Conservation (phyloP, 1,140 invertebrate genomes). For the Lanistes nyassanus region DNA sequence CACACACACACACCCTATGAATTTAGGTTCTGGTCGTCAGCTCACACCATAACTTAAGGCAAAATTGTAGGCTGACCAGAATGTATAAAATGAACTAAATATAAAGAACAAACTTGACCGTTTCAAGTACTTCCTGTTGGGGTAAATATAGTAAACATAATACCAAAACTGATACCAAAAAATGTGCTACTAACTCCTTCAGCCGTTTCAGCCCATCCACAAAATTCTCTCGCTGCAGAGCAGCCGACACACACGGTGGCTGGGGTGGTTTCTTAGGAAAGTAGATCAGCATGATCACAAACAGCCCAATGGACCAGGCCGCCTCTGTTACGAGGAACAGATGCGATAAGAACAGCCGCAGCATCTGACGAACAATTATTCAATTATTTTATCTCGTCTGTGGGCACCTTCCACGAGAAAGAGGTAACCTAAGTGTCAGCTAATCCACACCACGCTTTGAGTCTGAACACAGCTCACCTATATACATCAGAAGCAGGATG, state of each 20-base stretch:
- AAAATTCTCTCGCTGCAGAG: slow-evolving; percentile 46
- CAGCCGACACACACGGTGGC: slow-evolving; percentile 52
- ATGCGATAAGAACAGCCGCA: too few relatives aligned
- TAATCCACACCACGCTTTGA: too few relatives aligned
- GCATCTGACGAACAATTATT: too few relatives aligned
- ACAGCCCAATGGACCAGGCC: slow-evolving; percentile 36
- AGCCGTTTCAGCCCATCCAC: slow-evolving; percentile 39
- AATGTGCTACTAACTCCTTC: slow-evolving; percentile 26
- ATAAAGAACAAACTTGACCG: neutral
- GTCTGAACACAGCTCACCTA: slow-evolving; percentile 26
- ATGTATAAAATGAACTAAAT: neutral
- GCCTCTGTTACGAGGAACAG: slow-evolving; percentile 37
- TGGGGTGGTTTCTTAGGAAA: slow-evolving; percentile 53
- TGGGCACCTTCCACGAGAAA: too few relatives aligned
- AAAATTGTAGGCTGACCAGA: too few relatives aligned
- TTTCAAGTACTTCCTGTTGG: too few relatives aligned
- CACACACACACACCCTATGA: too few relatives aligned
- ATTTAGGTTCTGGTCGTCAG: too few relatives aligned
- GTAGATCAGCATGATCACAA: slow-evolving; percentile 48
- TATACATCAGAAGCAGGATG: slow-evolving; percentile 40
- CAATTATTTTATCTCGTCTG: too few relatives aligned
- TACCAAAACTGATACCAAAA: neutral
- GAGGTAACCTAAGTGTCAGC: too few relatives aligned
- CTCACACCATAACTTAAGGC: too few relatives aligned
- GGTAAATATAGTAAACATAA: neutral